Evolutionary conservation across 2,797 vertebrate genomes (phyloP), one percentile per base, ranked within the genome.

Genomic region (Sebastes hubbsi): DNA sequence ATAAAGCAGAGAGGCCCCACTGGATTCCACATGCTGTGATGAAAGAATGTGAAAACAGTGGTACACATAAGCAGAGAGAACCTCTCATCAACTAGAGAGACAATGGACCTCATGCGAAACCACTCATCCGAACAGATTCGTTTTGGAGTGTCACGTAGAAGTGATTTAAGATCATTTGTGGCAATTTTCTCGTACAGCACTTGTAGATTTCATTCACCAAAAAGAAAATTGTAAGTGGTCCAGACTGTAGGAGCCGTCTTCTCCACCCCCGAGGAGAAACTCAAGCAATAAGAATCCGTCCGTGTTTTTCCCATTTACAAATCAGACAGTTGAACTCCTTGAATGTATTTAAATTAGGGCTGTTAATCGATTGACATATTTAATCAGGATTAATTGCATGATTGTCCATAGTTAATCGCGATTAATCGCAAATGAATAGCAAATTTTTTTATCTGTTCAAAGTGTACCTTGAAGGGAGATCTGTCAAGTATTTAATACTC

Each of bases 21-120:
- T 87, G 89, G 92, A 93, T 83, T 93, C 84, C 70, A 54, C 94
- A 88, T 58, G 90, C 94, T 91, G 93, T 71, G 92, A 92, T 88
- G 91, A 92, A 92, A 92, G 92, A 88, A 91, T 91, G 89, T 84
- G 86, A 94, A 92, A 93, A 92, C 91, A 92, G 80, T 25, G 80
- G 72, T 77, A 55, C 61, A 72, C 81, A 84, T 82, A 71, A 84
- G 81, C 77, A 69, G 73, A 74, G 81, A 86, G 77, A 78, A 81
- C 68, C 72, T 89, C 85, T 77, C 84, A 67, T 87, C 86, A 72
- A 46, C 76, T 3, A 73, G 74, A 73, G 65, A 84, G 79, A 83
- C 80, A 65, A 84, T 27, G 59, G 20, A 25, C 61, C 65, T 82
- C 60, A 6, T 49, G 34, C 58, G 32, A 75, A 72, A 46, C 16